Base-by-base conservation (phyloP, 1,140 invertebrate species). In the Uloborus diversus region DNA sequence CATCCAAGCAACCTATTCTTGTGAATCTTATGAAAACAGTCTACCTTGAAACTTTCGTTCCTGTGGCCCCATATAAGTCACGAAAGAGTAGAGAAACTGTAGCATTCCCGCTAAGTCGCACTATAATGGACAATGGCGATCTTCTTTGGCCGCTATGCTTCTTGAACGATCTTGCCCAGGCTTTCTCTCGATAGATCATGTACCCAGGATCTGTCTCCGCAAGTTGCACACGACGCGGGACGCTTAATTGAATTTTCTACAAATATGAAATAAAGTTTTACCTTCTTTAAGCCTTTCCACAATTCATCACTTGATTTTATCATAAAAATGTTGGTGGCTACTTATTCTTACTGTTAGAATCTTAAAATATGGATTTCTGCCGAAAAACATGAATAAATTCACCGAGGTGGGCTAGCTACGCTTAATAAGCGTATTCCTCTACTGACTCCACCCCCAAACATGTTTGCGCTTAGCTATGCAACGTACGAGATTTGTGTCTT, bases 301-400 rank as follows among this genome's bases (percentile, higher is more conserved):
- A 61, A 61, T 61, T 61, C 57, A 28, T 4, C 25, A 61, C 25
- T n/a, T 61, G 23, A 61, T 61, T 61, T 27, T 27, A 28, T 61
- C 57, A 61, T 61, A 5, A 17, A 61, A 61, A 61, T 5, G 30
- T 61, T 61, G 13, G 57, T 61, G 57, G 9, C 30, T 32, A 4
- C n/a, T 61, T 27, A 56, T 56, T 56, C n/a, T n/a, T n/a, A n/a
- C n/a, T n/a, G n/a, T n/a, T n/a, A n/a, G n/a, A n/a, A n/a, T n/a
- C n/a, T n/a, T n/a, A n/a, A n/a, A n/a, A n/a, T n/a, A n/a, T n/a
- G n/a, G n/a, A n/a, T n/a, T n/a, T n/a, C n/a, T n/a, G n/a, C n/a
- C n/a, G n/a, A n/a, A n/a, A n/a, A n/a, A n/a, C n/a, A n/a, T n/a
- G n/a, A n/a, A n/a, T n/a, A n/a, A n/a, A n/a, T n/a, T n/a, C n/a